Percentiles rank a stretch among this genome's conserved stretches.
Evolutionary conservation across 2,797 vertebrate species (phyloP).

Genomic region (Tolypeutes matacus): DNA sequence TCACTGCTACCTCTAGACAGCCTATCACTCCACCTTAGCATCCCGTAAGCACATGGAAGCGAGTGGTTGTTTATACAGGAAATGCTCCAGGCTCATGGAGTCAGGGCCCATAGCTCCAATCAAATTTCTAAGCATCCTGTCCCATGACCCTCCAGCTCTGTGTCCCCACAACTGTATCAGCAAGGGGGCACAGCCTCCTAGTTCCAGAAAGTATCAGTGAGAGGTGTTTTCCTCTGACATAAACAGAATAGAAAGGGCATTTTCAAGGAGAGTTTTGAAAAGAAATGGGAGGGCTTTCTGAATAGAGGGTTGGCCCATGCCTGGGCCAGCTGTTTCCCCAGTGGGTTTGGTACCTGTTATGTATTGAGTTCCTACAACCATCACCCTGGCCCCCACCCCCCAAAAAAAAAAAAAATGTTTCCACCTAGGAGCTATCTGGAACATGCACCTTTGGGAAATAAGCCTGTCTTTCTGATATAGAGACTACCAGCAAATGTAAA

Average conservation of each 20-base stretch:
- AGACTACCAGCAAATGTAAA: background rate
- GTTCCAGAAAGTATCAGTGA: background rate
- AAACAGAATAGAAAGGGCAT: background rate
- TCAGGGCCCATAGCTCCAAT: background rate
- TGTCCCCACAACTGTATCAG: background rate
- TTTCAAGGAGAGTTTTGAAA: background rate
- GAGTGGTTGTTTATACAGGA: background rate
- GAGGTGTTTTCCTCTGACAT: background rate
- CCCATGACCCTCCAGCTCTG: background rate
- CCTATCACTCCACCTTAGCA: background rate
- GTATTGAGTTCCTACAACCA: too few relatives aligned
- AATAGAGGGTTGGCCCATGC: accelerated
- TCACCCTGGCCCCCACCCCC: background rate
- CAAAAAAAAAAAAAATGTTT: too few relatives aligned
- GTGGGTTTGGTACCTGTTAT: background rate
- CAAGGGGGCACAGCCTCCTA: background rate
- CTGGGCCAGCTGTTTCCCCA: accelerated
- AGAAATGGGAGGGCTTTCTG: background rate
- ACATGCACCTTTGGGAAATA: background rate
- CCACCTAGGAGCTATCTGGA: too few relatives aligned
- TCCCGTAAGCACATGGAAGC: background rate
- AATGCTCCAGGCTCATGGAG: background rate
- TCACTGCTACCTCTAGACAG: too few relatives aligned
- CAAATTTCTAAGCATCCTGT: background rate
- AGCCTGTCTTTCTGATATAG: background rate